These are phyloP conservation scores for Colaptes auratus DNA, from an alignment of 2,113 vertebrate genomes.

Conservation along the genomic window DNA sequence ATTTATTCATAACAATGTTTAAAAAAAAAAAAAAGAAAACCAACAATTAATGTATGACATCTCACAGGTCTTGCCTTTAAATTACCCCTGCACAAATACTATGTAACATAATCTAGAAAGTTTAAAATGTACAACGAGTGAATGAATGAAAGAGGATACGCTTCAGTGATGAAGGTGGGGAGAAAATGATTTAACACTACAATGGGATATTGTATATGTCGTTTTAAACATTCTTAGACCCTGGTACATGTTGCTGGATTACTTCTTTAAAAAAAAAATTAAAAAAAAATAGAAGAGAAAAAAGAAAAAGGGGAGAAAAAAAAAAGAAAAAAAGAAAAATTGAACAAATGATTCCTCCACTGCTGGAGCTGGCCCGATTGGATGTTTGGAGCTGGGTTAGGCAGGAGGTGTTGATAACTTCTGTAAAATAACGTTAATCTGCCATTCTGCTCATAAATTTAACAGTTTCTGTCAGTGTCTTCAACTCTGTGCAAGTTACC, in stretches of 20 bases:
- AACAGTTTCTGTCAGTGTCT: conserved; percentile 58
- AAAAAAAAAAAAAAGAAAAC: conserved; percentile 61
- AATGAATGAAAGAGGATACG: conserved; percentile 54
- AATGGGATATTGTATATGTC: conserved; percentile 71
- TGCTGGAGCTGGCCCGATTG: conserved; percentile 62
- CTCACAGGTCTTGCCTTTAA: conserved; percentile 93
- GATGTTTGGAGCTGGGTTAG: conserved; percentile 43
- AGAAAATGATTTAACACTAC: conserved; percentile 68
- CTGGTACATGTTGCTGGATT: conserved; percentile 71
- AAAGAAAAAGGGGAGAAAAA: neutral
- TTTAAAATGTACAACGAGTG: conserved; percentile 68
- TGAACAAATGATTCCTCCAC: conserved; percentile 45
- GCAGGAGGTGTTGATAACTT: conserved; percentile 43
- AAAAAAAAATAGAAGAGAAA: neutral
- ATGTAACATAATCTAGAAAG: conserved; percentile 79
- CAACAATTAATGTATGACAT: conserved; percentile 83
- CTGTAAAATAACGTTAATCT: conserved; percentile 49
- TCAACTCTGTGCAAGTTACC: conserved; percentile 39
- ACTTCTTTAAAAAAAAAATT: conserved; percentile 63
- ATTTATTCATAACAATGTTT: conserved; percentile 90
- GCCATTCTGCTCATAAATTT: conserved; percentile 34
- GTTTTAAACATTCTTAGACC: conserved; percentile 75
- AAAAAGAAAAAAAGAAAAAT: neutral
- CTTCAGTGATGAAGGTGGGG: conserved; percentile 60
- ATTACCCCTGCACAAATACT: conserved; percentile 81